Base-by-base conservation (phyloP, 2,797 vertebrate species). In the Sandelia bainsii region DNA sequence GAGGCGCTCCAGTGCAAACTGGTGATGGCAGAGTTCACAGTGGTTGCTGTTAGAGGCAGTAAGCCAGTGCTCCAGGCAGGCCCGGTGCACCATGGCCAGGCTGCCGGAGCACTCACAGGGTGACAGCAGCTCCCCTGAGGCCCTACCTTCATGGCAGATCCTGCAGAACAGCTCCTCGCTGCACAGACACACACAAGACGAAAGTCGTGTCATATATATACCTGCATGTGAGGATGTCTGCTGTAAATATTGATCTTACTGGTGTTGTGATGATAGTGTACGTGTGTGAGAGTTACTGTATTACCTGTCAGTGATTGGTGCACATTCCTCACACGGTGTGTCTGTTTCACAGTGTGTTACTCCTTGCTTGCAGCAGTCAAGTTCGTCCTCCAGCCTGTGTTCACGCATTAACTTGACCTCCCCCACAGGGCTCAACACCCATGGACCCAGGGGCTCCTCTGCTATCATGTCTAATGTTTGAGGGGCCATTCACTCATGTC, bases 1-100 rank as follows among this genome's bases (percentile, higher is more conserved):
- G 62, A 87, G 84, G 7, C 79, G 87, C 66, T 94, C 87, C 79
- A 94, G 77, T 7, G 79, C 49, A 62, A 89, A 94, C 56, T 90
- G 82, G 65, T 92, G 92, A 66, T 84, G 91, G 82, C 94, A 94
- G 69, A 94, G 92, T 69, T 94, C 93, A 68, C 94, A 94, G 87
- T 83, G 89, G 71, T 85, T 88, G 67, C 86, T 92, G 87, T 91
- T 87, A 32, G 94, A 94, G 60, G 91, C 65, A 0, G 79, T 88
- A 70, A 94, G 92, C 94, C 93, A 94, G 62, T 66, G 91, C 78
- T 94, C 94, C 73, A 94, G 82, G 75, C 94, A 94, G 63, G 69
- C 59, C 19, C 67, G 87, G 73, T 94, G 94, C 54, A 94, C 92
- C 77, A 69, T 82, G 19, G 90, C 92, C 91, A 94, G 71, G 49